Base-by-base conservation (phyloP, 2,113 vertebrate species). In the Acanthisitta chloris region DNA sequence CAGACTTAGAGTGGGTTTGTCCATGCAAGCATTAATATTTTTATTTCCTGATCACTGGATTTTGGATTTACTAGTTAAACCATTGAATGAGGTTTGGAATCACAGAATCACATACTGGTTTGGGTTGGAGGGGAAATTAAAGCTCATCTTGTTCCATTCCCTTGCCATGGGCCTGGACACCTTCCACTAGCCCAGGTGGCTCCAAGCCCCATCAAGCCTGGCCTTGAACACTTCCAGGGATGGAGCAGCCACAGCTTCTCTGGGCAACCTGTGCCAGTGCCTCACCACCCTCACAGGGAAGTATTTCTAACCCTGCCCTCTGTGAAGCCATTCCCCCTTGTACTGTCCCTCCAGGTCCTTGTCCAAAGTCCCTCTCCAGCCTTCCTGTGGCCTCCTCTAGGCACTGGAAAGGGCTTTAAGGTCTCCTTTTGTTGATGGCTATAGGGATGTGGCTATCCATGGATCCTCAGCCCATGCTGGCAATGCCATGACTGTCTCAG, bases 181-280 rank as follows among this genome's bases (percentile, higher is more conserved):
- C 34, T 81, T 0, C 36, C 58, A 16, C 17, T 7, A 0, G 6
- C 31, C 67, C 66, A 65, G 43, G 8, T 0, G 7, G 42, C 42
- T 71, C 31, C 74, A 31, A 62, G 10, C 20, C 34, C 58, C 0
- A 0, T 21, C 65, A 48, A 54, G 0, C n/a, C 40, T 57, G 49
- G 42, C 14, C 26, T 26, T 57, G 49, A 48, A 1, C 74, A 64
- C 17, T 34, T 0, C 29, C 65, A 71, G 65, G n/a, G 65, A 48
- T 25, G 31, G 25, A 49, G 34, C 57, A 88, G 57, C 57, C 42
- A 8, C 57, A 64, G 76, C 57, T 64, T 0, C 74, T 71, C 57
- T 64, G 66, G 57, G 74, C 29, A 62, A 10, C 40, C 74, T 71
- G 57, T 71, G 49, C 31, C 57, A n/a, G n/a, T n/a, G n/a, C n/a